Conservation (phyloP, 2,888 invertebrate species). For the Caprella mutica region DNA sequence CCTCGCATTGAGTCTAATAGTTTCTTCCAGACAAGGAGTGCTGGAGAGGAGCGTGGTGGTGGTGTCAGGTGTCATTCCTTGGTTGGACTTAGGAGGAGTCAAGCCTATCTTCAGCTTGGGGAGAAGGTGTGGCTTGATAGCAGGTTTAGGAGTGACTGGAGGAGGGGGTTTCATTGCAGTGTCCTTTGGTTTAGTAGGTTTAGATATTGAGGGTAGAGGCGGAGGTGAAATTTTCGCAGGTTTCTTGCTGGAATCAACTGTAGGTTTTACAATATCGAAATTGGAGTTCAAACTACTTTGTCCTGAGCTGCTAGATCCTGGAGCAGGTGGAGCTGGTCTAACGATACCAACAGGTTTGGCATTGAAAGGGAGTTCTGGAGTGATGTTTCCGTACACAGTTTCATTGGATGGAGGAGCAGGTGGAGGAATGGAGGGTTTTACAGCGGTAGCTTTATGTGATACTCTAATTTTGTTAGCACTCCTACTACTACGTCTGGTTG, state of each 20-base stretch:
- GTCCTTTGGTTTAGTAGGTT: not conserved
- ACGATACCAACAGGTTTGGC: too few relatives aligned
- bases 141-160: conserved; percentile 1
- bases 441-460: not conserved
- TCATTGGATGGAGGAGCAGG: conserved; percentile 3
- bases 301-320: too few relatives aligned
- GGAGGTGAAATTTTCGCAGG: conserved; percentile 3
- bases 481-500: not conserved
- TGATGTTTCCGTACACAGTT: too few relatives aligned
- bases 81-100: not conserved
- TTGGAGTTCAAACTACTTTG: too few relatives aligned
- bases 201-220: not conserved
- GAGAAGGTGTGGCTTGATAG: not conserved
- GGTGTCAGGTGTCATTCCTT: conserved; percentile 7
- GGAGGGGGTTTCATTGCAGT: not conserved
- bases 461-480: not conserved
- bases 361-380: too few relatives aligned
- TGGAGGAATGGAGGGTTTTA: not conserved
- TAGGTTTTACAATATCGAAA: too few relatives aligned
- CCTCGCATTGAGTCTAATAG: not conserved
- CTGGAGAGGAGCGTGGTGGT: not conserved
- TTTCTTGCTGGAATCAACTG: too few relatives aligned
- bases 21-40: not conserved
- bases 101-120: conserved; percentile 12
- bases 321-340: too few relatives aligned